These are phyloP conservation scores for Leptestheria dahalacensis DNA, from an alignment of 1,140 invertebrate genomes.

Conservation along the genomic window DNA sequence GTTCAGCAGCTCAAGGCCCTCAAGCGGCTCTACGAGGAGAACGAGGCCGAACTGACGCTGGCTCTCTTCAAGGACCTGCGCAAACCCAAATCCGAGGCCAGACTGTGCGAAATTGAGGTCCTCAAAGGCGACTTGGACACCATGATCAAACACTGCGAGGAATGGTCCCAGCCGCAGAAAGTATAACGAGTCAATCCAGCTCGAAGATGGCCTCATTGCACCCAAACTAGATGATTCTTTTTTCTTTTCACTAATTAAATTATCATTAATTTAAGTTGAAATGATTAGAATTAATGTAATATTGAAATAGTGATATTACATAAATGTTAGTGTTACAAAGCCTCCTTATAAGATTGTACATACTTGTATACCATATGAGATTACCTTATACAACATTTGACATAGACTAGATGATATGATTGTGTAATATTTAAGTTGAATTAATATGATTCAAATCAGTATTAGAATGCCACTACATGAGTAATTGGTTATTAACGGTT, in stretches of 20 bases:
- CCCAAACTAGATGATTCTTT: neutral
- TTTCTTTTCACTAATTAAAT: neutral
- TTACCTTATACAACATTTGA: no score
- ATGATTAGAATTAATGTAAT: neutral
- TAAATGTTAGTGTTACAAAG: no score
- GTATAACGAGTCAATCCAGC: constrained; percentile 24
- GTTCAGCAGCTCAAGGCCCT: constrained; percentile 58
- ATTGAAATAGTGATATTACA: no score
- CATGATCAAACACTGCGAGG: constrained; percentile 28
- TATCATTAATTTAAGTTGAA: neutral
- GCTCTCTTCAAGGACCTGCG: constrained; percentile 64
- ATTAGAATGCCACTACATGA: no score
- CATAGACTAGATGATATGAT: no score
- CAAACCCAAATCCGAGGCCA: constrained; percentile 32
- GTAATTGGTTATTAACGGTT: no score
- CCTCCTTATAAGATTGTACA: no score
- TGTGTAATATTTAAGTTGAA: no score
- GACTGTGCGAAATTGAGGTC: constrained; percentile 20
- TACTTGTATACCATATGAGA: no score
- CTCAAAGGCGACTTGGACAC: constrained; percentile 18
- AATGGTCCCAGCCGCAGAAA: constrained; percentile 30
- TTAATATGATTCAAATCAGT: no score
- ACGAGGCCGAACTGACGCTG: constrained; percentile 48
- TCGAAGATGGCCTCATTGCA: no score
- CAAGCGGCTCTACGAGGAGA: constrained; percentile 60